phyloP scores from a whole-genome alignment of 1,140 invertebrate species.

The Aphis gossypii region DNA sequence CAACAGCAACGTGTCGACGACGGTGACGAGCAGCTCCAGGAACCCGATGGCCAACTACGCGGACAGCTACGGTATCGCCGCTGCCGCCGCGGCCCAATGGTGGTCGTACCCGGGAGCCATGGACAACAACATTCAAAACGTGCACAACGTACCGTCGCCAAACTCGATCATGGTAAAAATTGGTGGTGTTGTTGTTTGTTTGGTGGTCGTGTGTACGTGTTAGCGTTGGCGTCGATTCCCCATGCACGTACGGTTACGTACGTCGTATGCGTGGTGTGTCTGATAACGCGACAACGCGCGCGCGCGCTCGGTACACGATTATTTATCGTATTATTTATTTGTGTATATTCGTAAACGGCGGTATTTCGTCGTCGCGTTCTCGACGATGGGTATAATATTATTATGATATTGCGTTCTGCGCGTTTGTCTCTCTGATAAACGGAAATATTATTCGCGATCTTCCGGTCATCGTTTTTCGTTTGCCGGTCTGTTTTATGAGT shows the following conservation, averaged over 20 bases:
- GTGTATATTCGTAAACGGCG: background rate
- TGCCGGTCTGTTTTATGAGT: background rate
- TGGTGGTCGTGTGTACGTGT: background rate
- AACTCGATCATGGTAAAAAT: slow-evolving; percentile 53
- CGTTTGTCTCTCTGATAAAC: background rate
- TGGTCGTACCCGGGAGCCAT: slow-evolving; percentile 64
- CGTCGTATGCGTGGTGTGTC: background rate
- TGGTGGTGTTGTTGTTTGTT: background rate
- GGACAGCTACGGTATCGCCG: slow-evolving; percentile 64
- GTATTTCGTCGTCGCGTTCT: background rate
- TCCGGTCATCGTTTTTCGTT: background rate
- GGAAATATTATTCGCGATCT: background rate
- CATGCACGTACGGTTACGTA: background rate
- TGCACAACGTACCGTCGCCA: slow-evolving; percentile 56
- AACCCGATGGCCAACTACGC: slow-evolving; percentile 54
- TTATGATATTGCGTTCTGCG: background rate
- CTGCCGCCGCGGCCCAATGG: slow-evolving; percentile 71
- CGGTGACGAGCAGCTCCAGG: slow-evolving; percentile 62
- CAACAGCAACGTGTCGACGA: slow-evolving; percentile 40
- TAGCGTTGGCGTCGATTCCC: background rate
- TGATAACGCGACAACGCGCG: slow-evolving; percentile 27
- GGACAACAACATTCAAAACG: slow-evolving; percentile 58
- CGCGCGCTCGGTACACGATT: background rate
- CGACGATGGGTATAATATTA: background rate
- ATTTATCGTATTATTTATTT: background rate